Conservation (phyloP, 2,113 vertebrate genomes). For the Eublepharis macularius region DNA sequence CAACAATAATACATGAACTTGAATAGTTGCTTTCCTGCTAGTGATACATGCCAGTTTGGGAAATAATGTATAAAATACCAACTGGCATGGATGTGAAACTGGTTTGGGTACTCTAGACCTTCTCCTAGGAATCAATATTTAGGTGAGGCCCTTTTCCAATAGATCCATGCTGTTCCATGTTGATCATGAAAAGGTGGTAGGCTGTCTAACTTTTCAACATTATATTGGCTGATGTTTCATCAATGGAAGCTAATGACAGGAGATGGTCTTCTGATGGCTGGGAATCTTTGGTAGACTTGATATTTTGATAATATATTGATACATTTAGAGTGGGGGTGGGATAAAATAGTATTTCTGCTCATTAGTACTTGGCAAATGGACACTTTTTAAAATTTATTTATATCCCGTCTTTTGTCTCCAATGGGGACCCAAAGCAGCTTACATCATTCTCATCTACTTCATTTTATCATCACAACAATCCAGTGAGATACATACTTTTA, state of each 20-base stretch:
- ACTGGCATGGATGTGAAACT: neutral
- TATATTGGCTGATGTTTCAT: neutral
- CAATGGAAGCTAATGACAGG: neutral
- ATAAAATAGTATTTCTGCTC: too few species aligned
- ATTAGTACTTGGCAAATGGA: neutral
- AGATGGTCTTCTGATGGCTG: neutral
- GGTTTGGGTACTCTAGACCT: neutral
- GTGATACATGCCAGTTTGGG: slow-evolving; percentile 29
- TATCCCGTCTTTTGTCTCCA: too few species aligned
- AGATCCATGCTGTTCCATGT: neutral
- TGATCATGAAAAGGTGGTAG: too few species aligned
- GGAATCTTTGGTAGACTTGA: too few species aligned
- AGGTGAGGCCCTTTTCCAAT: neutral
- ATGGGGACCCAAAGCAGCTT: too few species aligned
- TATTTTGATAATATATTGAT: too few species aligned
- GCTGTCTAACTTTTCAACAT: neutral
- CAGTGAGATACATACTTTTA: too few species aligned
- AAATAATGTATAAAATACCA: slow-evolving; percentile 1
- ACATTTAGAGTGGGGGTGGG: too few species aligned
- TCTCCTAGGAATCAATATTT: neutral
- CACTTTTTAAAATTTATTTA: too few species aligned
- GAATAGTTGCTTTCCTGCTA: slow-evolving; percentile 45
- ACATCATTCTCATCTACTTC: too few species aligned
- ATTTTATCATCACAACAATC: too few species aligned
- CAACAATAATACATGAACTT: slow-evolving; percentile 46